Evolutionary conservation across 2,113 vertebrate genomes (phyloP), one percentile per base, ranked within the genome.

Genomic region (Etheostoma spectabile): DNA sequence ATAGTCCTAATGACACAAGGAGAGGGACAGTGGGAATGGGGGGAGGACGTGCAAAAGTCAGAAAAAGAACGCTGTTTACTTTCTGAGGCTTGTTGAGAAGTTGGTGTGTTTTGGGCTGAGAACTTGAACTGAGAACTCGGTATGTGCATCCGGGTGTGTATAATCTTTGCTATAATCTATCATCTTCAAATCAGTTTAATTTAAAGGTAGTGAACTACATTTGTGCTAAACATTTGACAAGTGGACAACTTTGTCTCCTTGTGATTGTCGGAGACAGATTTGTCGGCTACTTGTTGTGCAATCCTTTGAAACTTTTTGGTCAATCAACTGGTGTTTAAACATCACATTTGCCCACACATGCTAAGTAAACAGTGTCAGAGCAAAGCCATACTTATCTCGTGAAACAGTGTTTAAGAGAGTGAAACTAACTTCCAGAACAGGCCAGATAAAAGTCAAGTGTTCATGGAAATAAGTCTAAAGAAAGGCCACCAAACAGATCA

Each of bases 271-370:
- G 8, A 24, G 78, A 56, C 35, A 56, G 42, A 77, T 45, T 64
- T 72, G 69, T 77, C n/a, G 1, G 33, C 56, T 55, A 10, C 24
- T 3, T 35, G 33, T 94, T 93, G 62, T 46, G 45, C 85, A 89
- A 91, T 85, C 42, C 60, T 84, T 84, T 79, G 61, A 88, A 89
- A 71, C 64, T 86, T 88, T 89, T 84, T 76, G 52, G 80, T 91
- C 88, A 89, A 86, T 94, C 91, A 84, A 88, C 91, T 87, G 87
- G 80, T 95, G 87, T 95, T 94, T 95, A 89, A 88, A 82, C 83
- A 93, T 88, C 65, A 72, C 88, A 62, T 90, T 83, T 90, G 93
- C 83, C 91, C 93, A 94, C 94, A 94, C 94, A 95, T 93, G 88
- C 86, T 90, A 89, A 88, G 79, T 88, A 93, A 95, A 95, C 88